Evolutionary conservation across 2,797 vertebrate species (phyloP), one percentile per base, ranked within the genome.

Genomic region (Myotis myotis): DNA sequence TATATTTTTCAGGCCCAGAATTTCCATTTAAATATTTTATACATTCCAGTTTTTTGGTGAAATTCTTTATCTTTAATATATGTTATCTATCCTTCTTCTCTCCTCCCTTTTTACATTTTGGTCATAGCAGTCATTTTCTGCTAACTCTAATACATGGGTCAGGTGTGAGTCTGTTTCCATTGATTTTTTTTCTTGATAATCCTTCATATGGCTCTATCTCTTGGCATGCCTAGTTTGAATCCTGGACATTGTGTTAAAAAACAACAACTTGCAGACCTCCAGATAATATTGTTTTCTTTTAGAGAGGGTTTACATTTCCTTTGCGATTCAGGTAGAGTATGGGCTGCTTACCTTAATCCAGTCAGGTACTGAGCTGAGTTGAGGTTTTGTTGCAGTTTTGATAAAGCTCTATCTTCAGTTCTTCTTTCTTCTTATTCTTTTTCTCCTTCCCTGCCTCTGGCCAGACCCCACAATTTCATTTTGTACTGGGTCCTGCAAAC

Each of bases 21-120:
- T 94, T 74, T 66, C 57, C 68, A 64, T 89, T 84, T 85, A 79
- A 80, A 72, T 87, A 62, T 71, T 93, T 89, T 83, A 49, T 85
- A 53, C 53, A 85, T 94, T 94, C 47, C 17, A 66, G 49, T 91
- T 74, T 57, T 86, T 68, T 75, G 17, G 13, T 72, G 74, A 90
- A 85, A 76, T 78, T 22, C 33, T 87, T 66, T 70, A 51, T 72
- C 28, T 90, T 91, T 81, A 53, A 53, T 66, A 30, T 55, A 22
- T 76, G 22, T 78, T 62, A 17, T 80, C 66, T 41, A 55, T 55
- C 36, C 12, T 83, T 20, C 47, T 12, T 80, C 66, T 41, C 47
- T 66, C 30, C 12, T 89, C n/a, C 30, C 8, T 92, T 70, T 92
- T 44, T 87, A 60, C 16, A 36, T 83, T 76, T 79, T 82, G 15